Base-by-base conservation (phyloP, 2,888 invertebrate species). In the Synergus itoensis region DNA sequence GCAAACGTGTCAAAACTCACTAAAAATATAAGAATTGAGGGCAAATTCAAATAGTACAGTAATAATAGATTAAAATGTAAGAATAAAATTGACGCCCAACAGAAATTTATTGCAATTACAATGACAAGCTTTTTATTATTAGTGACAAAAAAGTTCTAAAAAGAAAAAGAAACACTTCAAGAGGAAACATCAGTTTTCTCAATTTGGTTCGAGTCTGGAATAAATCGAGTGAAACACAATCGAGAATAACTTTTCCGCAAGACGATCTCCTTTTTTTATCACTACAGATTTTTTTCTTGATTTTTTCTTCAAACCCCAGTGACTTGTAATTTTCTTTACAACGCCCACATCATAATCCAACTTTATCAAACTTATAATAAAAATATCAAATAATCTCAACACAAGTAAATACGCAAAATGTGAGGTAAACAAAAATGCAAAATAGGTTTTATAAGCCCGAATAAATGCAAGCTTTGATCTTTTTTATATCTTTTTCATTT, bases 241-340 rank as follows among this genome's bases (percentile, higher is more conserved):
- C 67, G 78, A 45, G 69, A 77, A 77, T 79, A 77, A 79, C 78
- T 79, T 80, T 41, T 16, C 21, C 7, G 43, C 21, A 76, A 43
- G 53, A 63, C n/a, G 41, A 79, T 18, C 36, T 57, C 28, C 48
- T 62, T 16, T 60, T 43, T 21, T 57, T 40, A 36, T 40, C 60
- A 79, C 79, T 73, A 82, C 75, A 62, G 62, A 77, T 69, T 65
- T 84, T 84, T 84, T 80, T 76, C 63, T 48, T 77, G 84, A 16
- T 16, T 48, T 48, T 48, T 16, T 16, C 80, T 86, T 89, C 87
- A 87, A 88, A 88, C 3, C 28, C 3, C 28, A 28, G 28, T 28
- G 28, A 28, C 28, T 28, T 28, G 28, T 28, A 28, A 28, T 28
- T 28, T 87, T 85, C 86, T 86, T 85, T 88, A 89, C 28, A 28